Conservation (phyloP, 2,113 vertebrate genomes). For the Tinamus guttatus region DNA sequence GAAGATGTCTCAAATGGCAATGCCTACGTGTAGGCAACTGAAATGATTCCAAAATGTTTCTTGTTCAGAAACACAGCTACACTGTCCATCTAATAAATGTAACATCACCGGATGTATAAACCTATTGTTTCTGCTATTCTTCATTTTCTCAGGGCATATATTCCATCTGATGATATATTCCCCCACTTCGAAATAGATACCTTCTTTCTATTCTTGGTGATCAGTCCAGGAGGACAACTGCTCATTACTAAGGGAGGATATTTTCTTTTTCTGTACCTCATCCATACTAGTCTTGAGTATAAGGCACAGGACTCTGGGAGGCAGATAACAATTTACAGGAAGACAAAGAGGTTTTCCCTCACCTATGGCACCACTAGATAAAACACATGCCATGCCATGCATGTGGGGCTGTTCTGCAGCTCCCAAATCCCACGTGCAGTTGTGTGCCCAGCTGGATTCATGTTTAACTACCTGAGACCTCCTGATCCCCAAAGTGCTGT, state of each 20-base stretch:
- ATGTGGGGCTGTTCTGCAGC: background rate
- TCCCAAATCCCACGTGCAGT: background rate
- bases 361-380: background rate
- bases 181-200: background rate
- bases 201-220: background rate
- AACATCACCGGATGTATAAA: rapidly evolving
- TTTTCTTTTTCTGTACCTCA: background rate
- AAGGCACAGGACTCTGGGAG: background rate
- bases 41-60: background rate
- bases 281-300: background rate
- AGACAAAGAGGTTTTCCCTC: background rate
- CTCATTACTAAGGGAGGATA: background rate
- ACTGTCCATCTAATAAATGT: background rate
- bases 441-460: background rate
- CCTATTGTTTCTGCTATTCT: background rate
- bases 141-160: background rate
- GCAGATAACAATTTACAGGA: background rate
- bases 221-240: rapidly evolving
- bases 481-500: background rate
- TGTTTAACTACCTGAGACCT: background rate
- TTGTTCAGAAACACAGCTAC: background rate
- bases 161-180: background rate
- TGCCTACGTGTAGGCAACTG: background rate
- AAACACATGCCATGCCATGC: background rate
- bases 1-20: background rate